Base-by-base conservation (phyloP, 2,113 vertebrate genomes). In the Bubo bubo region DNA sequence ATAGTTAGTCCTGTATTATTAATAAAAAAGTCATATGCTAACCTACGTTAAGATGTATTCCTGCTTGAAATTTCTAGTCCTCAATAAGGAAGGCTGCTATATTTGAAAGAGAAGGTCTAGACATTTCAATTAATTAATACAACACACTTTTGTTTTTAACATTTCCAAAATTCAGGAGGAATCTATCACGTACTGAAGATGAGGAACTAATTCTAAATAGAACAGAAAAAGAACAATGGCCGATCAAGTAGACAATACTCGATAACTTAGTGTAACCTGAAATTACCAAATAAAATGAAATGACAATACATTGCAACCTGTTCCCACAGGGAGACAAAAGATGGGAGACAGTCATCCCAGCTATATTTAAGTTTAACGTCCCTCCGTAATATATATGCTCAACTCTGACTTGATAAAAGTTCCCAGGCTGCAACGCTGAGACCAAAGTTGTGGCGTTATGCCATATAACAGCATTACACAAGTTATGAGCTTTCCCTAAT, bases 201-300 rank as follows among this genome's bases (percentile, higher is more conserved):
- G 28, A 77, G 18, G 20, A 73, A n/a, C 15, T 55, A 37, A 58
- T 64, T 72, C 55, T n/a, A 53, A 66, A 66, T 34, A 62, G 41
- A 71, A 11, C 53, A 73, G n/a, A 85, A 59, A 39, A 39, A 70
- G 53, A 75, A 79, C 41, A 67, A 32, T 17, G 20, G 18, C 30
- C 8, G 8, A 30, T 50, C 4, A 16, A 62, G 37, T 6, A 83
- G 47, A 18, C 14, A 47, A 35, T n/a, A 49, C 16, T 35, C 1
- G 3, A 23, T 64, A 70, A 75, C 20, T n/a, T 2, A 3, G 12
- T 28, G 53, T 58, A 76, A 82, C 49, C 32, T 0, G 0, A 86
- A 85, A 20, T 80, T 79, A 24, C 32, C 30, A 77, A 88, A 86
- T 41, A 45, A 56, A 68, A 85, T 10, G 2, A 86, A 94, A 55